These are phyloP conservation scores for Lampris incognitus DNA, from an alignment of 2,113 vertebrate species.

Conservation along the genomic window DNA sequence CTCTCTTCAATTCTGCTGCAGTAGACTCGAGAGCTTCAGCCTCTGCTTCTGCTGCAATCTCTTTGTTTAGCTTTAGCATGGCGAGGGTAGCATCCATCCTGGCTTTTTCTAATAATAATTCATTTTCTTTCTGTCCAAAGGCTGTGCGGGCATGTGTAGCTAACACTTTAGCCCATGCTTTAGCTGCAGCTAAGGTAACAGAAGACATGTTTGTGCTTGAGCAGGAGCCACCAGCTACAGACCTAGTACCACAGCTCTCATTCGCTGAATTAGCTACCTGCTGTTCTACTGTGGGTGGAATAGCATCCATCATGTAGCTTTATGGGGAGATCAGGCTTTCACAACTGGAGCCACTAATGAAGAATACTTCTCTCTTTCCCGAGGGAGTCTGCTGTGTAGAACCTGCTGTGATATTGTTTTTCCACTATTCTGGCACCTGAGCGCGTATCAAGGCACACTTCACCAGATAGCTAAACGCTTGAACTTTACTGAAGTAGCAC, in stretches of 20 bases:
- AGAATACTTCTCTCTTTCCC: too few relatives aligned
- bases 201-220: constrained; percentile 17
- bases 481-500: not conserved
- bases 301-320: constrained; percentile 5
- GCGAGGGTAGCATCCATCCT: not conserved
- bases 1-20: not conserved
- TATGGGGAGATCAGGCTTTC: too few relatives aligned
- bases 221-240: constrained; percentile 2
- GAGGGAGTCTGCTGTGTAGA: not conserved
- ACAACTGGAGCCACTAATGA: not conserved
- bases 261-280: not conserved
- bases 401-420: not conserved
- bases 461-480: constrained; percentile 4
- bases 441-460: not conserved
- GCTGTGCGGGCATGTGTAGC: constrained; percentile 4
- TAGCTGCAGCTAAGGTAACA: constrained; percentile 7
- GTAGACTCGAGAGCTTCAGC: not conserved
- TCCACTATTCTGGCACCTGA: not conserved
- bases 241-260: not conserved
- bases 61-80: not conserved
- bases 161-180: constrained; percentile 11
- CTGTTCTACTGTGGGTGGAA: constrained; percentile 1
- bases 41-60: not conserved
- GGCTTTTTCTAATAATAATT: too few relatives aligned
- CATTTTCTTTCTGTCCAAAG: not conserved